These are phyloP conservation scores for Chiloscyllium punctatum DNA, from an alignment of 2,797 vertebrate species.

Conservation along the genomic window DNA sequence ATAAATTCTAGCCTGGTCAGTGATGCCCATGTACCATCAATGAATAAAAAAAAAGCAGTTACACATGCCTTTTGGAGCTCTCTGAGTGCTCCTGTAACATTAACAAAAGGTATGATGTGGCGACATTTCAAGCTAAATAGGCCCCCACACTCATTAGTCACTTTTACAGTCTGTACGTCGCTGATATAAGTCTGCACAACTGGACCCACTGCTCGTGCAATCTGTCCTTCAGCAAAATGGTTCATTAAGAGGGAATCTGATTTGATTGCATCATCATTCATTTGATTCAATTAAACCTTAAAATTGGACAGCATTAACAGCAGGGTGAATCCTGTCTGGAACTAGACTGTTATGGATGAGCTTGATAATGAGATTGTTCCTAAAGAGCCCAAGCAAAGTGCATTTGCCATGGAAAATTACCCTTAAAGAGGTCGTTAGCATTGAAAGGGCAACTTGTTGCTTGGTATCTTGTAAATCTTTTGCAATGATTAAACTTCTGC, in stretches of 20 bases:
- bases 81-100: too few species aligned
- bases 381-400: neutral
- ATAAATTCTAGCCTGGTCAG: too few species aligned
- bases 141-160: neutral
- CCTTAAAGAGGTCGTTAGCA: neutral
- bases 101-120: neutral
- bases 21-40: too few species aligned
- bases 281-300: slow-evolving; percentile 1
- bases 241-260: slow-evolving; percentile 24
- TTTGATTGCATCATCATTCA: neutral
- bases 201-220: neutral
- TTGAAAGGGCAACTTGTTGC: neutral
- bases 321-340: slow-evolving; percentile 3
- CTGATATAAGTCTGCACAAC: neutral
- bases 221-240: neutral
- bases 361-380: neutral
- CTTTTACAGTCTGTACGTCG: neutral
- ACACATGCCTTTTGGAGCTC: neutral
- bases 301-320: slow-evolving; percentile 17
- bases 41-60: neutral
- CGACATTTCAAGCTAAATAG: neutral
- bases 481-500: neutral
- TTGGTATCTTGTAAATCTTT: neutral
- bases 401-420: neutral
- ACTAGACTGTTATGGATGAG: neutral